Evolutionary conservation across 2,797 vertebrate genomes (phyloP), one percentile per base, ranked within the genome.

Genomic region (Manis crassicaudata): DNA sequence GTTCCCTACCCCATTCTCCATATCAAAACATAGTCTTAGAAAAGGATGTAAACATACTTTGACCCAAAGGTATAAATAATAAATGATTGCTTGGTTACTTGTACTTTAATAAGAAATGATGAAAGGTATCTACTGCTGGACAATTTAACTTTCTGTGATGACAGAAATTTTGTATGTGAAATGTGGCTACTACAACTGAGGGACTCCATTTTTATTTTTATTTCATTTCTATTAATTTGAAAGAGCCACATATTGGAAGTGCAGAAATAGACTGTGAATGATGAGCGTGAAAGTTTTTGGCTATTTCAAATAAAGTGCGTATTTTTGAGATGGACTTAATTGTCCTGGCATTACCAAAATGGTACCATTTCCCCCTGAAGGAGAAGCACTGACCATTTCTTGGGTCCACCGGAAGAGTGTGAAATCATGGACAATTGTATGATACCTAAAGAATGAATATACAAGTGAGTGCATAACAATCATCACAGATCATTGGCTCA

Each of bases 201-300:
- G 11, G 63, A 85, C 6, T 25, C 27, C n/a, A 67, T n/a, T 46
- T 92, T 83, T 79, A n/a, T 85, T 73, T 87, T 95, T 90, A 79
- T 93, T 84, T 89, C 25, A 79, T 90, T 93, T 90, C 25, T 76
- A 43, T 88, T 68, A 79, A 93, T 32, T 88, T 94, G 27, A 82
- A 90, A 56, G 40, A 87, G 40, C 14, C 58, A 70, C 6, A 37
- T 43, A 52, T n/a, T 92, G 43, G 23, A 88, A 86, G 20, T 43
- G 7, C 54, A 79, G 25, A 92, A 94, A 88, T 75, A 62, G 27
- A 62, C 62, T 20, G 63, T 50, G 67, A 76, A 37, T 13, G 29
- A 77, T 43, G 56, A 95, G 8, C 32, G n/a, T 29, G 79, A n/a
- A 80, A 65, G 46, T 43, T 62, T 88, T 93, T 10, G 46, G 10